These are phyloP conservation scores for Cerastoderma edule DNA, from an alignment of 2,888 invertebrate genomes.

Conservation along the genomic window DNA sequence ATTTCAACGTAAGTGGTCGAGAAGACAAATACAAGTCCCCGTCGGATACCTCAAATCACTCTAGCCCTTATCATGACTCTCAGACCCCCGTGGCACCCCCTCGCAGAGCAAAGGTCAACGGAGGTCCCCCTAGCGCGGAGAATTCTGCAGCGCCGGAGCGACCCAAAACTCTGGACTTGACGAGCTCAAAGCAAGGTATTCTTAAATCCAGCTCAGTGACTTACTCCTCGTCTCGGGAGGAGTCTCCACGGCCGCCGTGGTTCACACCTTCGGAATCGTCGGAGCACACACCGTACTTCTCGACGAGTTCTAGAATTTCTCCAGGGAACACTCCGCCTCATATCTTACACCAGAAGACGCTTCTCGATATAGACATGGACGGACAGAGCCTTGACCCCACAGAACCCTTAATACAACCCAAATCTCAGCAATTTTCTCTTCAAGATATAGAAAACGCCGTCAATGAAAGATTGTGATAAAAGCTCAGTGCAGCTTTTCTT, in stretches of 20 bases:
- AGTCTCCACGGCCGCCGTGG: conserved; percentile 55
- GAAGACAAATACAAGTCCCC: conserved; percentile 87
- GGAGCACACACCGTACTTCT: conserved; percentile 94
- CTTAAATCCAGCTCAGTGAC: conserved; percentile 56
- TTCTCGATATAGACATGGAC: conserved; percentile 83
- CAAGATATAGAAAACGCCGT: conserved; percentile 65
- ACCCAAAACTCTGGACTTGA: conserved; percentile 86
- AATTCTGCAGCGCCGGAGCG: conserved; percentile 75
- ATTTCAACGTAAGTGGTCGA: conserved; percentile 68
- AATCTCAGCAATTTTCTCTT: conserved; percentile 45
- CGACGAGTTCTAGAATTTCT: conserved; percentile 87
- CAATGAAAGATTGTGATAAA: conserved; percentile 55
- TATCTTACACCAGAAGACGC: conserved; percentile 79
- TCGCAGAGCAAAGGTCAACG: conserved; percentile 61
- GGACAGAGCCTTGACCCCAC: conserved; percentile 82
- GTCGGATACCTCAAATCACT: conserved; percentile 88
- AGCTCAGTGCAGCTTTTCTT: not conserved
- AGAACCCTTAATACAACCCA: conserved; percentile 71
- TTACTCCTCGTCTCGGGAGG: conserved; percentile 39
- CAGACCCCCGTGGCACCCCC: conserved; percentile 65
- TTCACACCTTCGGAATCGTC: conserved; percentile 60
- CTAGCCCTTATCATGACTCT: conserved; percentile 60
- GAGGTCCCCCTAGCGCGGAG: conserved; percentile 44
- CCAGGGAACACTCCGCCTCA: conserved; percentile 85
- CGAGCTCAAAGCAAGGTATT: conserved; percentile 57